Base-by-base conservation (phyloP, 2,888 invertebrate genomes). In the Acanthoscelides obtectus region DNA sequence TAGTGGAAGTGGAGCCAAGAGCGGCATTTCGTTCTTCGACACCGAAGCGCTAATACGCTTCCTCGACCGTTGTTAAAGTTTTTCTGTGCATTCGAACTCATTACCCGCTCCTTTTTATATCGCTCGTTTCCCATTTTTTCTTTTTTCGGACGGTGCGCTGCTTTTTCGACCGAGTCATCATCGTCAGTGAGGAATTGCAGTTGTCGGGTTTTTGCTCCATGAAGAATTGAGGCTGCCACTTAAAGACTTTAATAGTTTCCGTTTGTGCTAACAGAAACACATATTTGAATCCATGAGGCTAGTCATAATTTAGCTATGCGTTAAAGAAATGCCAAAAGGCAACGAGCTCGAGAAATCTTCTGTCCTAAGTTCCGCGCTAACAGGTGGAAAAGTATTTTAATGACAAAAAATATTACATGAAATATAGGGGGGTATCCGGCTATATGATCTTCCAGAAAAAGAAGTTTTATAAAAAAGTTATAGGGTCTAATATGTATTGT, bases 71-170 rank as follows among this genome's bases (percentile, higher is more conserved):
- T 45, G 45, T 45, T 45, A 45, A 45, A 45, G 45, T 45, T 45
- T 45, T 45, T 45, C 12, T 45, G 45, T 45, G 45, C 45, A 45
- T 45, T 45, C 5, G 45, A 12, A 45, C 45, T 45, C 45, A 45
- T 45, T 45, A 45, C 45, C 45, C 45, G 45, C 45, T 45, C 1
- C 45, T 45, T 45, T 45, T 45, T 45, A 45, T 45, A 45, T 45
- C 45, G 45, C 45, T 45, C 5, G 45, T 12, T 45, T 17, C 17
- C 45, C 12, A 66, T 71, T 71, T 71, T 71, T 63, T 69, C 66
- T 20, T 69, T 27, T 68, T 69, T 71, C 64, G 22, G n/a, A 22
- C 25, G 25, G 64, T 68, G 67, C 65, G 70, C 27, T 64, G 25
- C 25, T 68, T 68, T 71, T 68, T 68, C 64, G 20, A 21, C 21